These are phyloP conservation scores for Ctenopoma kingsleyae DNA, from an alignment of 2,797 vertebrate genomes.

Conservation along the genomic window DNA sequence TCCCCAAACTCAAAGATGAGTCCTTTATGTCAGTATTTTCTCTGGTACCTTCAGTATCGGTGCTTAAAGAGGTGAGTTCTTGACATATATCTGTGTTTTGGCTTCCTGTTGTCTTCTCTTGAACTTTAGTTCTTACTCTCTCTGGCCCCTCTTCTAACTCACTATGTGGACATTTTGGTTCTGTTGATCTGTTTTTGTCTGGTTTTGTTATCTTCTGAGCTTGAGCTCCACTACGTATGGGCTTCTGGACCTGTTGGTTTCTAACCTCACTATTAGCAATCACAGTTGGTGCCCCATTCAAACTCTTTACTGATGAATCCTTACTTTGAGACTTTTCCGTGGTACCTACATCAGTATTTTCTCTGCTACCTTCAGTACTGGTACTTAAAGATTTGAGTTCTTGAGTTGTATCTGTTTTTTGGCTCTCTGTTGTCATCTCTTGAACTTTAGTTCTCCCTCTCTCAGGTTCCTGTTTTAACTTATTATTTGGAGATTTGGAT, in stretches of 20 bases:
- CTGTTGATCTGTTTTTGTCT: background rate
- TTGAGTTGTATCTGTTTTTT: background rate
- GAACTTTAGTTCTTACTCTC: background rate
- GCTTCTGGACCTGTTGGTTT: background rate
- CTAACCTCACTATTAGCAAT: background rate
- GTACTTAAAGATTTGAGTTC: slow-evolving; percentile 2
- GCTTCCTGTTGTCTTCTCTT: background rate
- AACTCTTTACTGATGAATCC: background rate
- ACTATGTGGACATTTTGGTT: background rate
- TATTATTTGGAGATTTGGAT: background rate
- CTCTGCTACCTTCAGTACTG: background rate
- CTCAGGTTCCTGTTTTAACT: background rate
- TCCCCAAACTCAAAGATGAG: background rate
- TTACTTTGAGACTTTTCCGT: background rate
- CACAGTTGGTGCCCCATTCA: background rate
- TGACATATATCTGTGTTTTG: background rate
- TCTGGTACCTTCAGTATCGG: background rate
- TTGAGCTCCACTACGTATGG: background rate
- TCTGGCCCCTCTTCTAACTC: background rate
- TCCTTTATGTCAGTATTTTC: background rate
- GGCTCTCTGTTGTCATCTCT: background rate
- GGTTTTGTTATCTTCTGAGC: background rate
- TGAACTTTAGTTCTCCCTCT: slow-evolving; percentile 1
- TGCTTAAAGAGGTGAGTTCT: slow-evolving; percentile 4
- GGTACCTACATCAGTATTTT: background rate